phyloP scores from a whole-genome alignment of 2,888 invertebrate species.

The Dromius quadrimaculatus region DNA sequence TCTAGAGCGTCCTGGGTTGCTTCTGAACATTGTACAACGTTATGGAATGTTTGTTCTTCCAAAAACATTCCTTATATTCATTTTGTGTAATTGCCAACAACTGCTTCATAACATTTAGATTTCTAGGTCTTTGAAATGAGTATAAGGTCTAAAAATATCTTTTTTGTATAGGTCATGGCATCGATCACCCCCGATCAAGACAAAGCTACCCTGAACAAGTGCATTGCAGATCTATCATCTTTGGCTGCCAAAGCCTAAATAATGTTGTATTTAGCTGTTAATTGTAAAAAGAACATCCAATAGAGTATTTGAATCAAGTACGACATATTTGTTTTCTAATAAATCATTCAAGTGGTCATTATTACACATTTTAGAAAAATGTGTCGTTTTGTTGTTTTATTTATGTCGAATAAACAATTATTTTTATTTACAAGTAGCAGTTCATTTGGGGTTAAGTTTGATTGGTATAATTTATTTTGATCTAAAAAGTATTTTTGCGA shows the following conservation, averaged over 20 bases:
- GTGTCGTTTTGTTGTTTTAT: constrained; percentile 21
- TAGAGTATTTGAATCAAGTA: constrained; percentile 37
- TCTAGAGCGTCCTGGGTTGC: no score
- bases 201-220: constrained; percentile 88
- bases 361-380: constrained; percentile 6
- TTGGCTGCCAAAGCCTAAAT: constrained; percentile 70
- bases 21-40: no score
- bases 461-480: constrained; percentile 1
- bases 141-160: no score
- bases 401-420: constrained; percentile 22
- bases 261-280: constrained; percentile 37
- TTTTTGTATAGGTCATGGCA: constrained; percentile 66
- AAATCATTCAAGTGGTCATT: neutral
- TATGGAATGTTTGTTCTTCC: no score
- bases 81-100: no score
- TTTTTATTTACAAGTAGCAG: constrained; percentile 11
- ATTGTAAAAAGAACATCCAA: constrained; percentile 42
- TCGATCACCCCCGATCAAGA: constrained; percentile 96
- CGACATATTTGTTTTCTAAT: constrained; percentile 5
- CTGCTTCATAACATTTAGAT: no score
- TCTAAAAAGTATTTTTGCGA: neutral
- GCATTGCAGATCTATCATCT: constrained; percentile 85
- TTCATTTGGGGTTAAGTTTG: constrained; percentile 8
- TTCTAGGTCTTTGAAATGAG: no score
- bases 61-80: no score